Evolutionary conservation across 1,140 invertebrate species (phyloP), one percentile per base, ranked within the genome.

Genomic region (Eulimnadia texana): DNA sequence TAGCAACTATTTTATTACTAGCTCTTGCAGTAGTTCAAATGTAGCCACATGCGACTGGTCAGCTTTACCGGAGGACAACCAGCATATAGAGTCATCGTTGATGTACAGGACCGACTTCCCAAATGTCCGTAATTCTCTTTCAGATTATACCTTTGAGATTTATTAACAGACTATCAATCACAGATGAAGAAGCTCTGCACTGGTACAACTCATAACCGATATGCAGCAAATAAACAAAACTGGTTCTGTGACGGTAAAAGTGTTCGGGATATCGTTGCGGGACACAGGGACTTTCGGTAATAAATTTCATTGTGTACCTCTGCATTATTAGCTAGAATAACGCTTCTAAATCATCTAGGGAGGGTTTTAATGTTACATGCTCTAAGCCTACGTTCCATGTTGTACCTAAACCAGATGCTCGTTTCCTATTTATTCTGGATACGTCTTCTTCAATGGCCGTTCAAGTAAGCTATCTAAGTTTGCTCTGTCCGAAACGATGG

Each of bases 221-320:
- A 77, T 60, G 78, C 81, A 0, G 82, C 82, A 0, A 84, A 80
- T 19, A 82, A 82, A 68, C 83, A 85, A 42, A 85, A 85, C 70
- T 72, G 77, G n/a, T 71, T 83, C 11, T 85, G 83, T 67, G 70
- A 78, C 54, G 73, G 79, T 50, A 71, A 75, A 47, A 82, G 80
- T 65, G 77, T 78, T 1, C 75, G 78, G 69, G 81, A 84, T 62
- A 76, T 84, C 28, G 81, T 84, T 61, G 66, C 73, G 19, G 72
- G 73, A 60, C 80, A 84, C 70, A 25, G 66, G 1, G 83, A 84
- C 66, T 84, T 84, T 63, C 66, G 64, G 25, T 69, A 22, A 13
- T 9, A 6, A 42, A 6, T 42, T 42, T 42, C 33, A 9, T 42
- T 58, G 28, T 27, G n/a, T n/a, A n/a, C n/a, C n/a, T n/a, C 28